Evolutionary conservation across 2,113 vertebrate species (phyloP).

Genomic region (Irena cyanogastra): DNA sequence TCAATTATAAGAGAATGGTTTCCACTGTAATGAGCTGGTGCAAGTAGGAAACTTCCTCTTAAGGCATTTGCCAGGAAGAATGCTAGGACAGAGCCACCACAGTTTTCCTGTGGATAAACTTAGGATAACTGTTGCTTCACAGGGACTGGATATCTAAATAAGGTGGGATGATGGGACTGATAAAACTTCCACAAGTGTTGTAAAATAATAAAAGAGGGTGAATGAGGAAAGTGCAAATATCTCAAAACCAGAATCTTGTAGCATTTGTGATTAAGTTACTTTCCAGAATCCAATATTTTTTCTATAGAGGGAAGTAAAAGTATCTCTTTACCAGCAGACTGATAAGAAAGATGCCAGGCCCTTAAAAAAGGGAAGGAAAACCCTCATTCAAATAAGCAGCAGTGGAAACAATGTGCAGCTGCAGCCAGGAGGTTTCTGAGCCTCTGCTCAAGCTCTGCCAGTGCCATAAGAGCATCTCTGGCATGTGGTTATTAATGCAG

Average conservation of each 20-base stretch:
- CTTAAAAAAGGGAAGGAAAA: not conserved
- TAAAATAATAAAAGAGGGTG: not conserved
- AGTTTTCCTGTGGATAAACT: not conserved
- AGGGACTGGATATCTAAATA: not conserved
- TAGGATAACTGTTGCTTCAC: not conserved
- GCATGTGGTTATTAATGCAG: not conserved
- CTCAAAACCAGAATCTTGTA: not conserved
- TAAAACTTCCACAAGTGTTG: not conserved
- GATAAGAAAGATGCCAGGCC: not conserved
- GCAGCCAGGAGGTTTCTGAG: not conserved
- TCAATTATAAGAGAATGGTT: conserved; percentile 66
- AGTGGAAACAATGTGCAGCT: not conserved
- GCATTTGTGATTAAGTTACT: not conserved
- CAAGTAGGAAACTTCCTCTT: conserved; percentile 12
- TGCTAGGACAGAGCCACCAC: not conserved
- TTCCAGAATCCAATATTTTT: not conserved
- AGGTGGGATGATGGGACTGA: not conserved
- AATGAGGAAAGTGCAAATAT: not conserved
- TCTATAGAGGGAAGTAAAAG: not conserved
- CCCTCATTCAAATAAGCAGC: not conserved
- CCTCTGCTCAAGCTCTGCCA: not conserved
- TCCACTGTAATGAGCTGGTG: conserved; percentile 32
- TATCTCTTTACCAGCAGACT: not conserved
- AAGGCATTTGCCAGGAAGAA: conserved; percentile 2
- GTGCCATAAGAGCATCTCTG: not conserved